Base-by-base conservation (phyloP, 2,797 vertebrate species). In the Alca torda region DNA sequence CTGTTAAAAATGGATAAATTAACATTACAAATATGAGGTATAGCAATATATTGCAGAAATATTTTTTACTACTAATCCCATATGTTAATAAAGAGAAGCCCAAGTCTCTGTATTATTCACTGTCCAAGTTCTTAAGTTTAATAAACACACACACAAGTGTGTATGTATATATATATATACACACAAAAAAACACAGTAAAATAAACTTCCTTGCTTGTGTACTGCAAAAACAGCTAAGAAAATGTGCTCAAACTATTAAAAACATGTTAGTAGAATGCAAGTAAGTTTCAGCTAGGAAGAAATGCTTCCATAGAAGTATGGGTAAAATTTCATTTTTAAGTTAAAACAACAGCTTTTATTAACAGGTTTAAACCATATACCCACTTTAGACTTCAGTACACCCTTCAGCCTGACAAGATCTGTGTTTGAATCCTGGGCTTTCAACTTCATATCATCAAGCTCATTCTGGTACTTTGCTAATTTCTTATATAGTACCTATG, bases 311-410 rank as follows among this genome's bases (percentile, higher is more conserved):
- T 16, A 3, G 43, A 67, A 37, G 50, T 16, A 67, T 2, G 6
- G 13, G 39, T 78, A 63, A 67, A 54, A 26, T 45, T 53, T 45
- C 0, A 46, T 43, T 79, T 94, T 64, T 37, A 46, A 46, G 10
- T 59, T 72, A 72, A 84, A 90, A 54, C 24, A 69, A 70, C 11
- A 77, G 18, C 18, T 89, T 87, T 73, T 57, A 43, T 54, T 78
- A 50, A 67, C 8, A 73, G 24, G 7, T 84, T 87, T 84, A 56
- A 87, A 83, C 56, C 59, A 65, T 35, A 86, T 72, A 97, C 96
- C 57, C 94, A 98, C 97, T 97, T 98, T 98, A 89, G 97, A 92
- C 37, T 98, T 97, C 54, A 99, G 93, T 78, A 97, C 86, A 88
- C 91, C 95, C 96, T 98, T 98, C 74, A 98, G 81, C 57, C 96